phyloP scores from a whole-genome alignment of 2,797 vertebrate species.

The Urosaurus nigricauda region DNA sequence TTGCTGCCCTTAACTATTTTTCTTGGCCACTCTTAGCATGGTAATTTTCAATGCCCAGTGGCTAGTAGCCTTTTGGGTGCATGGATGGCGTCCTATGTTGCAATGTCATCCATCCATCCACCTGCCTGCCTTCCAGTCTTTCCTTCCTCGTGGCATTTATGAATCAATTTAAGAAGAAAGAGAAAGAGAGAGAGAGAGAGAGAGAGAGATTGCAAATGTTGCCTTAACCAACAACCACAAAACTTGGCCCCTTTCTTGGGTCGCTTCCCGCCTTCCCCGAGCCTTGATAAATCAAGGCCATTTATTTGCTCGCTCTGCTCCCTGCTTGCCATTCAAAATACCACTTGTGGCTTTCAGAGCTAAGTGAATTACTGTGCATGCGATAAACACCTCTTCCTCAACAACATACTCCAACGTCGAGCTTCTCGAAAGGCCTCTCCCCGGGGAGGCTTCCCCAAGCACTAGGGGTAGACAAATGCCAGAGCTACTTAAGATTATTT shows the following conservation, averaged over 20 bases:
- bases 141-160: slow-evolving; percentile 12
- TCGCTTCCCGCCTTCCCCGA: slow-evolving; percentile 63
- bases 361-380: slow-evolving; percentile 52
- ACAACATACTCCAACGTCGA: slow-evolving; percentile 77
- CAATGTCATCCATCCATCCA: rapidly evolving
- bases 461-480: slow-evolving; percentile 64
- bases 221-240: slow-evolving; percentile 6
- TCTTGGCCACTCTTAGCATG: background rate
- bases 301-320: slow-evolving; percentile 47
- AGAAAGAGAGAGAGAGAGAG: background rate
- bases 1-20: background rate
- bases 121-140: background rate
- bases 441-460: slow-evolving; percentile 61
- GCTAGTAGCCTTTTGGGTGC: background rate
- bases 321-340: slow-evolving; percentile 66
- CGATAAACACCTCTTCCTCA: slow-evolving; percentile 75
- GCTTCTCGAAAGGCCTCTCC: slow-evolving; percentile 72
- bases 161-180: background rate
- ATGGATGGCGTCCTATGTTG: background rate
- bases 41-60: too few species aligned
- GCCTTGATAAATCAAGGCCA: slow-evolving; percentile 29
- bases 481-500: slow-evolving; percentile 48
- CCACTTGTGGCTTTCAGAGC: slow-evolving; percentile 67
- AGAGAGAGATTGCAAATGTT: background rate
- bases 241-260: slow-evolving; percentile 58